These are phyloP conservation scores for Cetonia aurata DNA, from an alignment of 2,888 invertebrate genomes.

Conservation along the genomic window DNA sequence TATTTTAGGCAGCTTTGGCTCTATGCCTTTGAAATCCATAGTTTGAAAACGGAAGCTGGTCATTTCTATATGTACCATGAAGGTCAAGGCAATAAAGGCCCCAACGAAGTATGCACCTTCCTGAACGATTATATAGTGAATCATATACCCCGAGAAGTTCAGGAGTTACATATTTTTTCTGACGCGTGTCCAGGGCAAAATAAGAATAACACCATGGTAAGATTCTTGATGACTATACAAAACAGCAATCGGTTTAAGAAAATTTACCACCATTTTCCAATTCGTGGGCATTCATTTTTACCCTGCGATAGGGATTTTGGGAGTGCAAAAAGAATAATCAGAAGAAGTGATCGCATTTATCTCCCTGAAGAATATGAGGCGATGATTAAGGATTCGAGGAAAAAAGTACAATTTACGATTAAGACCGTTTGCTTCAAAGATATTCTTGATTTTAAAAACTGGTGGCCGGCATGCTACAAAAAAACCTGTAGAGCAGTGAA, in stretches of 20 bases:
- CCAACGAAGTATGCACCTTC: conserved; percentile 46
- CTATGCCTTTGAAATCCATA: conserved; percentile 49
- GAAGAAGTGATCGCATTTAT: conserved; percentile 39
- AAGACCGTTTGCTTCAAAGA: neutral
- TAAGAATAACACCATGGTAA: conserved; percentile 38
- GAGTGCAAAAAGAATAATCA: conserved; percentile 40
- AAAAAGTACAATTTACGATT: conserved; percentile 1
- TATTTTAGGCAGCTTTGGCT: conserved; percentile 51
- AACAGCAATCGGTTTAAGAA: conserved; percentile 29
- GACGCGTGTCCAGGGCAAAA: conserved; percentile 42
- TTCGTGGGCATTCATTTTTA: conserved; percentile 46
- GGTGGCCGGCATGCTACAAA: conserved; percentile 18
- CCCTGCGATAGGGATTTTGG: conserved; percentile 45
- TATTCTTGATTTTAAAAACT: conserved; percentile 6
- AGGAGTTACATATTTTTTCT: conserved; percentile 38
- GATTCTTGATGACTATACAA: conserved; percentile 30
- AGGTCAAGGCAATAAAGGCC: conserved; percentile 44
- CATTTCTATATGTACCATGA: conserved; percentile 48
- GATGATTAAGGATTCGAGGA: neutral
- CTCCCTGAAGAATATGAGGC: conserved; percentile 15
- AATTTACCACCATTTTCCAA: conserved; percentile 44
- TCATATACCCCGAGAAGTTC: conserved; percentile 29
- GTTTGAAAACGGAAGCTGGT: conserved; percentile 37
- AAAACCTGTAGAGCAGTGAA: conserved; percentile 1
- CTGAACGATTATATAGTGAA: conserved; percentile 39